Percentiles rank a stretch among this genome's conserved stretches.
phyloP scores from a whole-genome alignment of 1,140 invertebrate species.

The Neodiprion lecontei region DNA sequence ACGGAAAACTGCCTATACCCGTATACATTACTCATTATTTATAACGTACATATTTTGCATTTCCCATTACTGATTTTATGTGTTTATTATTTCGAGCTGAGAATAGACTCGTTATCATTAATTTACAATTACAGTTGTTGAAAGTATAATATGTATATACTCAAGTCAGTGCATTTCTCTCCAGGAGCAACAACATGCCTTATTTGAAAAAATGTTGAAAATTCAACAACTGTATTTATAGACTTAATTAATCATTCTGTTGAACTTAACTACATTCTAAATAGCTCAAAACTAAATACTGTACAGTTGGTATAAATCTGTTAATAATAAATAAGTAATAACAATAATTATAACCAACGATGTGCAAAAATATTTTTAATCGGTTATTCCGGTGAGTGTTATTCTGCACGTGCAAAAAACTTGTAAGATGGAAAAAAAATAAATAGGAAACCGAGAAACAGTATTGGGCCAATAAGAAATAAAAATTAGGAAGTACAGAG shows the following conservation, averaged over 20 bases:
- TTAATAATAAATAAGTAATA: too few relatives aligned
- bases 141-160: background rate
- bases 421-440: too few relatives aligned
- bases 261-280: slow-evolving; percentile 14
- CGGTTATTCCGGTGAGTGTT: too few relatives aligned
- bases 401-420: too few relatives aligned
- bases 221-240: background rate
- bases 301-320: slow-evolving; percentile 45
- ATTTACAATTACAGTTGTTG: background rate
- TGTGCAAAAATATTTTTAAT: too few relatives aligned
- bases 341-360: too few relatives aligned
- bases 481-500: too few relatives aligned
- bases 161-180: background rate
- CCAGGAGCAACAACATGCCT: slow-evolving; percentile 5
- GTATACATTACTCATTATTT: background rate
- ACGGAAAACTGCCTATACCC: background rate
- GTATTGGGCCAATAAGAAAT: too few relatives aligned
- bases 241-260: slow-evolving; percentile 17
- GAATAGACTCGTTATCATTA: background rate
- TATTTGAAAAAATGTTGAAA: background rate
- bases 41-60: background rate
- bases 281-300: slow-evolving; percentile 42
- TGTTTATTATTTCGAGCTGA: background rate
- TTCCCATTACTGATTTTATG: background rate
- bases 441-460: too few relatives aligned